phyloP scores from a whole-genome alignment of 1,140 invertebrate genomes.

The Ceratosolen fusciceps region DNA sequence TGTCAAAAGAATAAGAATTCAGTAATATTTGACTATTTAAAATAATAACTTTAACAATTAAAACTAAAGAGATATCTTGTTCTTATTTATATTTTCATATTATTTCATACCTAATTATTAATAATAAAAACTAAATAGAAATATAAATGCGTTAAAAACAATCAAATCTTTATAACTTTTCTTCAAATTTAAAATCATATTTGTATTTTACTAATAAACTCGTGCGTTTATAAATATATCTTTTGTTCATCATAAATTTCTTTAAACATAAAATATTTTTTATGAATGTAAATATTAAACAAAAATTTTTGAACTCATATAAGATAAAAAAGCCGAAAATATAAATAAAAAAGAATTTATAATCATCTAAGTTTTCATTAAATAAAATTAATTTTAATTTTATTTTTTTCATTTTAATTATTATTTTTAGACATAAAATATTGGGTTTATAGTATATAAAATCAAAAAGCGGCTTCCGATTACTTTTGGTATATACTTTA shows the following conservation, averaged over 20 bases:
- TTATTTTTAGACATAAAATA: conserved; percentile 13
- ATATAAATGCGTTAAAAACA: not conserved
- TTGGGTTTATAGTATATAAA: not conserved
- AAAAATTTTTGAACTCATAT: not conserved
- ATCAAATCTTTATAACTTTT: not conserved
- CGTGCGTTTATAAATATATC: not conserved
- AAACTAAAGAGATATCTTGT: not conserved
- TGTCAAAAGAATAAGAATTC: not conserved
- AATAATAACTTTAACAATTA: not conserved
- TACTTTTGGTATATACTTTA: conserved; percentile 26
- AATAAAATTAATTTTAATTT: not conserved
- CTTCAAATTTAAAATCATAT: not conserved
- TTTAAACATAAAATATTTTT: not conserved
- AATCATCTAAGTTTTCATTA: not conserved
- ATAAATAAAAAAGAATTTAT: not conserved
- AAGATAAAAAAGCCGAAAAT: not conserved
- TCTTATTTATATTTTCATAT: not conserved
- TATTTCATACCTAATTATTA: not conserved
- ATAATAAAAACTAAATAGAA: not conserved
- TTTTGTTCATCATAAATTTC: not conserved
- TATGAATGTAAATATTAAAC: not conserved
- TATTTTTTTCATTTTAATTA: not conserved
- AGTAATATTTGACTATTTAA: not conserved
- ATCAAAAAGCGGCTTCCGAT: conserved; percentile 1
- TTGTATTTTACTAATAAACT: not conserved